Evolutionary conservation across 1,140 invertebrate genomes (phyloP).

Genomic region (Geopemphigus sp.): DNA sequence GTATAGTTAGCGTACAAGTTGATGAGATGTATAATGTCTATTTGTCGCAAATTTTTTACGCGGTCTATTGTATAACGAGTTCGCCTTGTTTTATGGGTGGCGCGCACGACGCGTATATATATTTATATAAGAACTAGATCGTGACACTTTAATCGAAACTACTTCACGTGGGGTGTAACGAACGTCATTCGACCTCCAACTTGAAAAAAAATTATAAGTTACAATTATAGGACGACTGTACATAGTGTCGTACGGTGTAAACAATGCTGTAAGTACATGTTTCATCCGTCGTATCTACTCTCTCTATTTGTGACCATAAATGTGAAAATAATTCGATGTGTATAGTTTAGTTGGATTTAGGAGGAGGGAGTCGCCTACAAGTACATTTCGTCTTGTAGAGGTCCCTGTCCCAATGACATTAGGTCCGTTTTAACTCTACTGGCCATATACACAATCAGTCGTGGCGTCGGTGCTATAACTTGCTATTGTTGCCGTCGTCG

Average conservation of each 20-base stretch:
- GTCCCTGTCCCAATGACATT: too few relatives aligned
- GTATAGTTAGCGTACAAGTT: not conserved
- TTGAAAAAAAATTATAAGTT: not conserved
- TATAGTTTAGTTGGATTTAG: too few relatives aligned
- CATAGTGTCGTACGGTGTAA: not conserved
- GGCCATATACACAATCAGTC: too few relatives aligned
- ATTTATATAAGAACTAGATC: not conserved
- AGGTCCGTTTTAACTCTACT: too few relatives aligned
- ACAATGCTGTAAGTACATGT: not conserved
- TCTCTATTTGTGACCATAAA: conserved; percentile 14
- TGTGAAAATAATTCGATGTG: not conserved
- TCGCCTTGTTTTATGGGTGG: not conserved
- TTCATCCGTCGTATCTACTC: not conserved
- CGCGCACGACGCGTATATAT: not conserved
- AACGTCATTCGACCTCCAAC: conserved; percentile 17
- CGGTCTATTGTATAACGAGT: not conserved
- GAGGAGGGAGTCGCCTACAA: too few relatives aligned
- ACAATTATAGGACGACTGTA: conserved; percentile 13
- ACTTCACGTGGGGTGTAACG: conserved; percentile 12
- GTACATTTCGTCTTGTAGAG: too few relatives aligned
- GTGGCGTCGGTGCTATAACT: too few relatives aligned
- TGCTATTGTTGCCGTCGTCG: too few relatives aligned
- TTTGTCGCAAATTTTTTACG: too few relatives aligned
- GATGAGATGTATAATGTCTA: conserved; percentile 1
- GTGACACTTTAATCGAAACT: not conserved